Evolutionary conservation across 2,888 invertebrate species (phyloP).

Genomic region (Nowickia ferox): DNA sequence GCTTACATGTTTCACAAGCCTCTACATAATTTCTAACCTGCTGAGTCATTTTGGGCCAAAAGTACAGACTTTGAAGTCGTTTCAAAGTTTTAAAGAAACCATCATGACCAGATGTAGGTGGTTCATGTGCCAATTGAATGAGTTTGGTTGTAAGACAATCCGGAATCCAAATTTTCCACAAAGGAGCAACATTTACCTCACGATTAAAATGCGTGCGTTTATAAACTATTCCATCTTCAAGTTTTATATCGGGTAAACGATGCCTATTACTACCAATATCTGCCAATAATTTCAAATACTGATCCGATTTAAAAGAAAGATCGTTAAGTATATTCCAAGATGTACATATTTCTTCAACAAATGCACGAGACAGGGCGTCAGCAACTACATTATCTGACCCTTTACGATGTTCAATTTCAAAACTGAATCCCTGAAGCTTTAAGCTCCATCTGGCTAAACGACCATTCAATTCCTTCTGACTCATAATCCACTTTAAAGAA

Average conservation of each 20-base stretch:
- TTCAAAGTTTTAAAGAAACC: constrained; percentile 13
- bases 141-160: not conserved
- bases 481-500: constrained; percentile 5
- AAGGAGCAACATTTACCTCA: not conserved
- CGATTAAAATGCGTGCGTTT: not conserved
- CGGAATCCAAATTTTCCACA: constrained; percentile 12
- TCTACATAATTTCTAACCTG: constrained; percentile 4
- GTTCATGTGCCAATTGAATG: constrained; percentile 4
- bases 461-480: constrained; percentile 2
- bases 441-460: not conserved
- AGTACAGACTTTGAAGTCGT: not conserved
- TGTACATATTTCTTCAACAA: constrained; percentile 1
- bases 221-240: not conserved
- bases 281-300: too few species aligned
- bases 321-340: not conserved
- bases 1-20: not conserved
- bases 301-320: not conserved
- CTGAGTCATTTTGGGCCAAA: constrained; percentile 11
- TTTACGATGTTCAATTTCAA: not conserved
- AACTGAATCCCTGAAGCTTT: too few species aligned
- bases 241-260: not conserved
- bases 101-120: not conserved
- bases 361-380: not conserved
- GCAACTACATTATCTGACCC: too few species aligned
- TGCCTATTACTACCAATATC: not conserved